phyloP scores from a whole-genome alignment of 2,113 vertebrate genomes.

The Heptranchias perlo region DNA sequence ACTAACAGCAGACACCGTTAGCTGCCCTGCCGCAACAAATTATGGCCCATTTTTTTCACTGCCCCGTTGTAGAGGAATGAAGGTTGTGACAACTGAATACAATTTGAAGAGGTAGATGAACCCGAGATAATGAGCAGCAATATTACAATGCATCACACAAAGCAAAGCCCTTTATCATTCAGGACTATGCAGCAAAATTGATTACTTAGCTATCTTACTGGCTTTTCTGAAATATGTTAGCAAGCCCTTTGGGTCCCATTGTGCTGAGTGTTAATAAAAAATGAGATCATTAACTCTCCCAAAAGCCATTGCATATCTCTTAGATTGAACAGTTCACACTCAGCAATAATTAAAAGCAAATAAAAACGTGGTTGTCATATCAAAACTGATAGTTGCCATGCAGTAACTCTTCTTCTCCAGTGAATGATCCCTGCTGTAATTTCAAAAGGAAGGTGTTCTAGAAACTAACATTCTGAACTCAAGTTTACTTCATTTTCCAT shows the following conservation, averaged over 20 bases:
- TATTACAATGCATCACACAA: background rate
- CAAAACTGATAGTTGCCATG: background rate
- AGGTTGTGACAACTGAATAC: too few species aligned
- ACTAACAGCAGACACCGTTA: too few species aligned
- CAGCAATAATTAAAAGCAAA: slow-evolving; percentile 12
- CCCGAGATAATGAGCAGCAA: background rate
- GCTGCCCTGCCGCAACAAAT: too few species aligned
- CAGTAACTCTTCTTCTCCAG: background rate
- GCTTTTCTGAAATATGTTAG: background rate
- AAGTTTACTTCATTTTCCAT: background rate
- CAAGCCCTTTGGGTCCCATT: background rate
- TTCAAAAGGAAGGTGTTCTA: background rate
- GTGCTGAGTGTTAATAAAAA: background rate
- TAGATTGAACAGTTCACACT: background rate
- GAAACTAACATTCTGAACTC: background rate
- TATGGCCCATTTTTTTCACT: too few species aligned
- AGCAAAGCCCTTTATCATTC: slow-evolving; percentile 9
- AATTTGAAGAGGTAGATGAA: too few species aligned
- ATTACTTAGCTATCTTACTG: background rate
- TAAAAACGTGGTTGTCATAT: background rate
- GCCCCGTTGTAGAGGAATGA: too few species aligned
- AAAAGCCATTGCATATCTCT: background rate
- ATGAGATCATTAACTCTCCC: background rate
- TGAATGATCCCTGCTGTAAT: background rate
- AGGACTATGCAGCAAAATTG: background rate